Base-by-base conservation (phyloP, 2,797 vertebrate species). In the Syngnathus acus region DNA sequence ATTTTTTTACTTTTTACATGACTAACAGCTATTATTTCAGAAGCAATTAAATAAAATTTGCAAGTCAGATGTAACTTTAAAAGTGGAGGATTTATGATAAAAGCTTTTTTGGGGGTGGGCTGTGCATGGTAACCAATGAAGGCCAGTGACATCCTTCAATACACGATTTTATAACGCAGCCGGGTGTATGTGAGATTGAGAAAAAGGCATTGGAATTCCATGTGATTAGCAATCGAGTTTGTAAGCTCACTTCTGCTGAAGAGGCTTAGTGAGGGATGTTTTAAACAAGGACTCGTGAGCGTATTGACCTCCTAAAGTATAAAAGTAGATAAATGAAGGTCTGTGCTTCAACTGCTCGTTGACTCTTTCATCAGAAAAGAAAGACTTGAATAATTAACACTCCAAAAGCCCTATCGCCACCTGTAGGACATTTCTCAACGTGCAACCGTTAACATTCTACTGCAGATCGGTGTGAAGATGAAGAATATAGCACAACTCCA, bases 21-120 rank as follows among this genome's bases (percentile, higher is more conserved):
- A 75, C 84, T 85, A 77, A 81, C 81, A 78, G 62, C 74, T 70
- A 84, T 89, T 85, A 86, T 85, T 87, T 77, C 74, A 80, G 43
- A 1, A 47, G 66, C 78, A 81, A 84, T 86, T 72, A 84, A 85
- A 79, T 79, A 75, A 76, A 84, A 79, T 84, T 81, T 77, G 71
- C 72, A 83, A 7, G 73, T 71, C 72, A 53, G 72, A 65, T 71
- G 67, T 39, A 72, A 62, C 57, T 81, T 68, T 71, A 71, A 75
- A 81, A 85, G 78, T 2, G 13, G 65, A 26, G 65, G 76, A 86
- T 85, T 82, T 72, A 84, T 70, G 78, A 72, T 85, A 79, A 87
- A 88, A 84, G 82, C 77, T 81, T 80, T 66, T 84, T 88, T 89
- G 83, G 70, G 17, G 16, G 2, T 45, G 11, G 40, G 60, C 60